Percentiles rank a stretch among this genome's conserved stretches.
Conservation (phyloP, 2,888 invertebrate genomes). For the Dryocosmus kuriphilus region DNA sequence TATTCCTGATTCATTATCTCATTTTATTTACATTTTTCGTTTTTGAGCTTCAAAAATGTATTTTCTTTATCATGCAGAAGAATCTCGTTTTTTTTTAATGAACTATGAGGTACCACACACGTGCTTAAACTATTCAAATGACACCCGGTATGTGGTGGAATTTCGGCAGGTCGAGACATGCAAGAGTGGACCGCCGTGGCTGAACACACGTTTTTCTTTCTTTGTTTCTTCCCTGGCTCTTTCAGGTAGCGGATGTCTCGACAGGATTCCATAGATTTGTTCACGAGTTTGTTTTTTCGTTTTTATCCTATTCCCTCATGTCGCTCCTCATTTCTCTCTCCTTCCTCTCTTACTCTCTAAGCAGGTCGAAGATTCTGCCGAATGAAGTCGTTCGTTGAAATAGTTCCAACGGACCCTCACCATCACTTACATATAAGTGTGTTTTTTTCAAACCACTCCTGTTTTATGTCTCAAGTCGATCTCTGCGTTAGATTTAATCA, state of each 20-base stretch:
- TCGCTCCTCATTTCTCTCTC: constrained; percentile 34
- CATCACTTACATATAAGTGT: constrained; percentile 19
- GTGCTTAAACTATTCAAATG: constrained; percentile 37
- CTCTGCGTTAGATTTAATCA: constrained; percentile 22
- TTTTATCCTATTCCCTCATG: constrained; percentile 25
- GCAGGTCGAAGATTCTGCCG: constrained; percentile 41
- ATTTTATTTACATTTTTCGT: too few species aligned
- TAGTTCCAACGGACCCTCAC: constrained; percentile 20
- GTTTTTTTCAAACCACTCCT: constrained; percentile 1
- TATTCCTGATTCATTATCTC: too few species aligned
- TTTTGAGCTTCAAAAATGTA: too few species aligned
- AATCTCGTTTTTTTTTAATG: constrained; percentile 17
- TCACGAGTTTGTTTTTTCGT: constrained; percentile 52
- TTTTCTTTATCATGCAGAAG: not conserved
- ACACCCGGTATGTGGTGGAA: constrained; percentile 65
- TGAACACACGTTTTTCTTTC: constrained; percentile 51
- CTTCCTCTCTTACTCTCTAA: constrained; percentile 39
- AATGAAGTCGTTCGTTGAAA: constrained; percentile 42
- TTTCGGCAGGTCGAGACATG: constrained; percentile 63
- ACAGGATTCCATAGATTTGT: constrained; percentile 63
- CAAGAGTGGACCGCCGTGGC: constrained; percentile 49
- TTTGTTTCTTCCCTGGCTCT: constrained; percentile 42
- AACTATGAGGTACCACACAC: constrained; percentile 7
- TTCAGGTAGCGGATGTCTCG: constrained; percentile 59
- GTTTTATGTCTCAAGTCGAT: constrained; percentile 11